Percentiles rank a stretch among this genome's conserved stretches.
Conservation (phyloP, 2,113 vertebrate genomes). For the Corydoras sp. region DNA sequence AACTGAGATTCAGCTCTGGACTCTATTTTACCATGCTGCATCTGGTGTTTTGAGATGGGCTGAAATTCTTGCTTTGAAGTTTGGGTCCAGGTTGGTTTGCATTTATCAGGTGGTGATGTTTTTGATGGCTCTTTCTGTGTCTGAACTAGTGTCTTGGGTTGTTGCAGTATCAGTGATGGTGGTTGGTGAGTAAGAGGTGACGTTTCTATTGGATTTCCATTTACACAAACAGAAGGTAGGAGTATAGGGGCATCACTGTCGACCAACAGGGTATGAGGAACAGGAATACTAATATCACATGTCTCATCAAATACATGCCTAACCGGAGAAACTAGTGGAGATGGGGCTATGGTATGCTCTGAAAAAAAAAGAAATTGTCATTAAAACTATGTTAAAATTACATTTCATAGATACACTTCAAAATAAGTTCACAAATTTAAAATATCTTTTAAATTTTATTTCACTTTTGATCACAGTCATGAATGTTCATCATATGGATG, state of each 20-base stretch:
- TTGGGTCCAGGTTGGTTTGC: slow-evolving; percentile 18
- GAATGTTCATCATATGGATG: not conserved
- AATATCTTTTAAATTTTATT: no score
- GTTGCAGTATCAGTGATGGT: slow-evolving; percentile 36
- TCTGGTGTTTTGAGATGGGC: not conserved
- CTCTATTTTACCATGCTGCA: not conserved
- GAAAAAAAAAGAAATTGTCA: not conserved
- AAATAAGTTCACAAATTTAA: no score
- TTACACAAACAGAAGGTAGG: slow-evolving; percentile 74
- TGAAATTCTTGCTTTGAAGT: slow-evolving; percentile 3
- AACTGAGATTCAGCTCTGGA: slow-evolving; percentile 49
- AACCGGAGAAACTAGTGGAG: slow-evolving; percentile 74
- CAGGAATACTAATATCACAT: slow-evolving; percentile 60
- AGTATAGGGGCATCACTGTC: slow-evolving; percentile 54
- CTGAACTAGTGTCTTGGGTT: slow-evolving; percentile 19
- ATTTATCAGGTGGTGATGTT: slow-evolving; percentile 13
- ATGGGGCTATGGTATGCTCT: slow-evolving; percentile 68
- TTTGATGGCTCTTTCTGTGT: slow-evolving; percentile 21
- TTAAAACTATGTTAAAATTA: no score
- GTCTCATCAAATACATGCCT: slow-evolving; percentile 76
- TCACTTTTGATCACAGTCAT: not conserved
- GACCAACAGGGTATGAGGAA: slow-evolving; percentile 50
- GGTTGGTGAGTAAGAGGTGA: slow-evolving; percentile 46
- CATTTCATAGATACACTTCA: no score
- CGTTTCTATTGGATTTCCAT: slow-evolving; percentile 79